phyloP scores from a whole-genome alignment of 2,888 invertebrate genomes.

The Cartodere bifasciata region DNA sequence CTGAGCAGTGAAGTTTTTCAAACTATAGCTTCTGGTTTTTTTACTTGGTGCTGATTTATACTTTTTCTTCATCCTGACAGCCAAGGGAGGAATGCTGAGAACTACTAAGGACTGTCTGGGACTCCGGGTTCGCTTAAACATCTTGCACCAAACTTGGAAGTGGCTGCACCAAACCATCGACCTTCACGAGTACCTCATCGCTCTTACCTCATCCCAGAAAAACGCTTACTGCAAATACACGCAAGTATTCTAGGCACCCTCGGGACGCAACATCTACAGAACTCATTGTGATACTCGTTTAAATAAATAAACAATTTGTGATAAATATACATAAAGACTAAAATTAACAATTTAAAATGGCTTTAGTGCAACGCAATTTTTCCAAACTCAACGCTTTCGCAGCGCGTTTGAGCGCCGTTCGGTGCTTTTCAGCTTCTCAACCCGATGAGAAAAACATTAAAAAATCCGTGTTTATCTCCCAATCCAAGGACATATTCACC shows the following conservation, averaged over 20 bases:
- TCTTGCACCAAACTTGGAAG: conserved; percentile 89
- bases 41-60: not conserved
- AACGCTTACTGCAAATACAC: conserved; percentile 33
- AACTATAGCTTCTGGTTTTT: not conserved
- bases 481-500: conserved; percentile 78
- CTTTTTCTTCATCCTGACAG: conserved; percentile 23
- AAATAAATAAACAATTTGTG: conserved; percentile 5
- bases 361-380: conserved; percentile 24
- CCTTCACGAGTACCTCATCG: conserved; percentile 77
- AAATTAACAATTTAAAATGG: conserved; percentile 23
- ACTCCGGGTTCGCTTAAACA: conserved; percentile 77
- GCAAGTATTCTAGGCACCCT: too few relatives aligned
- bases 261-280: conserved; percentile 5
- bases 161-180: conserved; percentile 86
- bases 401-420: conserved; percentile 14
- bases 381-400: conserved; percentile 19
- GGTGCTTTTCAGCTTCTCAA: conserved; percentile 13
- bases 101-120: conserved; percentile 74
- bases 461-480: conserved; percentile 85
- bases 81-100: conserved; percentile 39
- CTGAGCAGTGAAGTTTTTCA: conserved; percentile 1
- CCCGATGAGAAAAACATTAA: conserved; percentile 39
- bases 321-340: not conserved
- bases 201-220: conserved; percentile 63
- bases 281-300: conserved; percentile 3